Evolutionary conservation across 2,888 invertebrate genomes (phyloP), one percentile per base, ranked within the genome.

Genomic region (Nycteola revayana): DNA sequence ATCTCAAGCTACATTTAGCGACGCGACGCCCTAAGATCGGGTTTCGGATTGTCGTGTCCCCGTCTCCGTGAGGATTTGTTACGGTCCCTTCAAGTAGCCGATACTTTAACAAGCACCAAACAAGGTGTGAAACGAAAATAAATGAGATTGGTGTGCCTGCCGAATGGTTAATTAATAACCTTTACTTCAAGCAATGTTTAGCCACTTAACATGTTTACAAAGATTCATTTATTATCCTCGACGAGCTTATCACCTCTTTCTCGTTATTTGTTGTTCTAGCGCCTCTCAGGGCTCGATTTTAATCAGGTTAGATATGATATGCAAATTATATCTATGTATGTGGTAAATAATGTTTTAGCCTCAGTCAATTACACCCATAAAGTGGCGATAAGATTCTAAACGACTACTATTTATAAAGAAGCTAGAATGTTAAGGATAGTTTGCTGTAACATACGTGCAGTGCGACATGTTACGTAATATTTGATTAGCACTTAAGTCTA

Each of bases 31-130:
- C 49, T 21, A 21, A 61, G 70, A 70, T 73, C 66, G 48, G 60
- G 68, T 73, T 72, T 61, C 74, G 52, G 69, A 62, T 64, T 66
- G 71, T 65, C 68, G 60, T 72, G 75, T 75, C 54, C 49, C 63
- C 61, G 72, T 71, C 71, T 54, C 43, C 50, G 37, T 29, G 52
- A 39, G 60, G 62, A 78, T 77, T 75, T 72, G 75, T 72, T 65
- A 56, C 64, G 50, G 56, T 54, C 55, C 58, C 64, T 49, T 52
- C 55, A 52, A 56, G 53, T 49, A 58, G 60, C 60, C 38, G 47
- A 49, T 49, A 49, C 56, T 54, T 48, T 70, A 70, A 73, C 72
- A 68, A 69, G 64, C 60, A 46, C 59, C 61, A 55, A 65, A 59
- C 49, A 59, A 53, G 61, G 60, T 46, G 62, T 48, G 60, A 57